Conservation (phyloP, 64 coral and sea anemone genomes). For the Montipora efflorescens region DNA sequence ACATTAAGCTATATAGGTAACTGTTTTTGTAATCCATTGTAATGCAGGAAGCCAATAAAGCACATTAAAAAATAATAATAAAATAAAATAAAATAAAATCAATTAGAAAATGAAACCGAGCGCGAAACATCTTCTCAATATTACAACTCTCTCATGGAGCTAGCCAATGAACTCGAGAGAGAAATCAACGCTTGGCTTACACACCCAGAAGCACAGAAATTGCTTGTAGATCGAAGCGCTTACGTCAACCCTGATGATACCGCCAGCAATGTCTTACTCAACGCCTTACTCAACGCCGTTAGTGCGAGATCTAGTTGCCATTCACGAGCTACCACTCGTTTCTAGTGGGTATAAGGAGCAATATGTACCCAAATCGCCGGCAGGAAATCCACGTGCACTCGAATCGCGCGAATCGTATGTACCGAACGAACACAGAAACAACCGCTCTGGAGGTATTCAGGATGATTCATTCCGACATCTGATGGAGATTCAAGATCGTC, state of each 20-base stretch:
- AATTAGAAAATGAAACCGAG: slow-evolving; percentile 54
- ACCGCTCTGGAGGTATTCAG: background rate
- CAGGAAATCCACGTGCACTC: background rate
- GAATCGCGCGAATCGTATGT: background rate
- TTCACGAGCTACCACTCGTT: background rate
- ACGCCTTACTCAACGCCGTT: background rate
- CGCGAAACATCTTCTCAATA: slow-evolving; percentile 25
- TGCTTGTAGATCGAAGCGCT: background rate
- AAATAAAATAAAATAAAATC: no score
- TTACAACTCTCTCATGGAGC: slow-evolving; percentile 45
- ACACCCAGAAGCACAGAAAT: background rate
- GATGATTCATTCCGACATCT: slow-evolving; percentile 12
- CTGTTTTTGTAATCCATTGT: no score
- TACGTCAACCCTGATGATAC: slow-evolving; percentile 60
- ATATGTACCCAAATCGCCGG: background rate
- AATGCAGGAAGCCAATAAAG: no score
- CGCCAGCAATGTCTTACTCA: slow-evolving; percentile 40
- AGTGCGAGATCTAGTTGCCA: background rate
- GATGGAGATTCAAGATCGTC: slow-evolving; percentile 18
- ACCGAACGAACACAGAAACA: background rate
- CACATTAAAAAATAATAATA: no score
- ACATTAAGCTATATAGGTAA: no score
- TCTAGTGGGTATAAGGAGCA: background rate
- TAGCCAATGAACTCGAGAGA: slow-evolving; percentile 55
- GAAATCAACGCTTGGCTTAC: slow-evolving; percentile 52